These are phyloP conservation scores for Steatornis caripensis DNA, from an alignment of 2,113 vertebrate species.

Conservation along the genomic window DNA sequence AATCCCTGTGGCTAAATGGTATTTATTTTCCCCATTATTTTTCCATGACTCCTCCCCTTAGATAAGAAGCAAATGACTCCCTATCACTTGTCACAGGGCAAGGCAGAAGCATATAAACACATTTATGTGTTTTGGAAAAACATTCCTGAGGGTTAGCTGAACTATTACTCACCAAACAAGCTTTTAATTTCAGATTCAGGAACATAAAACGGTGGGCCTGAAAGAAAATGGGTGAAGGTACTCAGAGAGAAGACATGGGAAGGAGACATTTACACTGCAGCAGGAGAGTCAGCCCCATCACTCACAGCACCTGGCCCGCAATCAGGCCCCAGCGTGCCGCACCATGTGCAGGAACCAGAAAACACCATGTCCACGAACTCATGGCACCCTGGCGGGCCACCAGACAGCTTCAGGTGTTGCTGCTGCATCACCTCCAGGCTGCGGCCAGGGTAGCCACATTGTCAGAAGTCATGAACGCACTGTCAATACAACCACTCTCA, in stretches of 20 bases:
- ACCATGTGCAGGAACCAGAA: background rate
- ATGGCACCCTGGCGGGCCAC: background rate
- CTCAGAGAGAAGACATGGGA: background rate
- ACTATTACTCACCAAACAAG: conserved; percentile 72
- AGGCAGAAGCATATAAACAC: background rate
- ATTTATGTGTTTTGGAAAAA: background rate
- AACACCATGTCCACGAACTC: background rate
- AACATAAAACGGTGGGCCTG: conserved; percentile 76
- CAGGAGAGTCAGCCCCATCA: background rate
- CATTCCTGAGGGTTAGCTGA: background rate
- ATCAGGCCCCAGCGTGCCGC: background rate
- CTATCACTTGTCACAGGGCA: background rate
- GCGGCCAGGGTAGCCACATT: background rate
- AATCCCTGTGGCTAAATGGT: background rate
- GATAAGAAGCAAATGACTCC: background rate
- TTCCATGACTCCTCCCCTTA: background rate
- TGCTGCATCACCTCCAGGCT: background rate
- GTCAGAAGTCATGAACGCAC: background rate
- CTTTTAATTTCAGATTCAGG: conserved; percentile 61
- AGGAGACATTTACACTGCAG: background rate
- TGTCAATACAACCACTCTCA: accelerated
- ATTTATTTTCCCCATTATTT: background rate
- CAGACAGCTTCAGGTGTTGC: background rate
- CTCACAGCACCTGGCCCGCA: background rate
- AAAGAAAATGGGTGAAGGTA: background rate